These are phyloP conservation scores for Heliangelus exortis DNA, from an alignment of 2,797 vertebrate species.

Conservation along the genomic window DNA sequence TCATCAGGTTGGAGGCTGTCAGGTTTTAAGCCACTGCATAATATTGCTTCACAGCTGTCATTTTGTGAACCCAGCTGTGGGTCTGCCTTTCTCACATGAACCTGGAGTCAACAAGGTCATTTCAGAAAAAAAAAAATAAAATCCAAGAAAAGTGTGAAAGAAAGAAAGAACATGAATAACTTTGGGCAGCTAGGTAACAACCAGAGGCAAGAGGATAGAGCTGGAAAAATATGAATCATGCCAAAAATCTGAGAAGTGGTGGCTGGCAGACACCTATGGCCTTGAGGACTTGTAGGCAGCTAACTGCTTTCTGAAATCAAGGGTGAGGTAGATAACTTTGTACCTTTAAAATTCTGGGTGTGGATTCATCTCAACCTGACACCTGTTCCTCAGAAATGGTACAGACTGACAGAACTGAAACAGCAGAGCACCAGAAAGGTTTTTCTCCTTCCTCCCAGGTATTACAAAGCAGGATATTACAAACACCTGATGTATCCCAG, in stretches of 20 bases:
- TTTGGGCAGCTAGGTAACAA: not conserved
- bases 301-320: not conserved
- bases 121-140: not conserved
- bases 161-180: not conserved
- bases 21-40: not conserved
- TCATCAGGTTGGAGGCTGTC: not conserved
- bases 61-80: not conserved
- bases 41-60: not conserved
- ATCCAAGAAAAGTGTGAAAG: not conserved
- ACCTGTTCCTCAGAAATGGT: not conserved
- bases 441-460: not conserved
- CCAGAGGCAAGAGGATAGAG: not conserved
- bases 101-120: accelerated
- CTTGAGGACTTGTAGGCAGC: not conserved
- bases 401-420: not conserved
- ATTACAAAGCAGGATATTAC: not conserved
- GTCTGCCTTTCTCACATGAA: not conserved
- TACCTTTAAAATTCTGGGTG: not conserved
- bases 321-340: not conserved
- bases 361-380: not conserved
- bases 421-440: not conserved
- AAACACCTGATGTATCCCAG: not conserved
- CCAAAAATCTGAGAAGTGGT: not conserved
- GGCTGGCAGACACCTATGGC: not conserved
- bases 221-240: not conserved